Evolutionary conservation across 2,888 invertebrate genomes (phyloP), one percentile per base, ranked within the genome.

Genomic region (Leptinotarsa juncta): DNA sequence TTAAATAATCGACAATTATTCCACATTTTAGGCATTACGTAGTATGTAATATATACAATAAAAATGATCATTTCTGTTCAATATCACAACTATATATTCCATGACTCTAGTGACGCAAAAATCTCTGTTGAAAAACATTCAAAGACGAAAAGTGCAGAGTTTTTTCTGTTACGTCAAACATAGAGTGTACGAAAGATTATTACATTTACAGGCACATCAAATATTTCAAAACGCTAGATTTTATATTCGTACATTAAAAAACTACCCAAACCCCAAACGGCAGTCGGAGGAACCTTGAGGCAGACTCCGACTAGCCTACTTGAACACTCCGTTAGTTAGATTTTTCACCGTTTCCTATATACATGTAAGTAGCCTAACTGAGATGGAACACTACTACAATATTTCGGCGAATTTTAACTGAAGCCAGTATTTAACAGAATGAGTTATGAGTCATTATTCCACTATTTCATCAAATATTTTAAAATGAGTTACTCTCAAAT

Each of bases 31-130:
- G 78, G 78, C 77, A 74, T 67, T 73, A 77, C 49, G 26, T 57
- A 68, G 76, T 32, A 32, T 32, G 32, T 42, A 42, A 42, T 82
- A 84, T 82, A 80, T 83, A 83, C 82, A 84, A 79, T 83, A 79
- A 81, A 83, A 81, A 83, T 81, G 82, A 81, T 83, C 82, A 74
- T 72, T 80, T 79, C 78, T 70, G 48, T 82, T 80, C 74, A 78
- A 83, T 85, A 85, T 85, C 85, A 85, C 85, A 85, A 85, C 85
- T 85, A 85, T 81, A 81, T 83, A 82, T 83, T 81, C 82, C 83
- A 82, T 80, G 83, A 83, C 84, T 84, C 84, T 84, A 84, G 83
- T 83, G 84, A 84, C 84, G 83, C 82, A 80, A 78, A 80, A 78
- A 82, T 81, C 81, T 80, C 82, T 83, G 82, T 80, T 81, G 81